Evolutionary conservation across 2,113 vertebrate species (phyloP).

Genomic region (Mastomys natalensis): DNA sequence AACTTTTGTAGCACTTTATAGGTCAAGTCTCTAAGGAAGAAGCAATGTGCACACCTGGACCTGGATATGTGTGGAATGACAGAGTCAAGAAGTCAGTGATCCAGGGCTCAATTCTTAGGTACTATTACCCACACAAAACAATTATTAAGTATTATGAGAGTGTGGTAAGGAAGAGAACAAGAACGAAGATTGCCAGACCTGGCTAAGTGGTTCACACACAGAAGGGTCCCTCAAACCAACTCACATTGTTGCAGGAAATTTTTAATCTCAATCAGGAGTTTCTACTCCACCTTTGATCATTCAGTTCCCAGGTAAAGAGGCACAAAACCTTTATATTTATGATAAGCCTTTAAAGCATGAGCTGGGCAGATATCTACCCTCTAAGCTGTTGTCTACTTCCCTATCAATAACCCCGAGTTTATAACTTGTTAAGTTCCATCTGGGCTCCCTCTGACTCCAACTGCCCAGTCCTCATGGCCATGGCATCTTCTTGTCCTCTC

Average conservation of each 20-base stretch:
- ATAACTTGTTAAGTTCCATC: too few relatives aligned
- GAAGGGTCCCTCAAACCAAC: background rate
- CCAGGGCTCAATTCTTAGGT: background rate
- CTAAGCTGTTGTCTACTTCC: too few relatives aligned
- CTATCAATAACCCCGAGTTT: too few relatives aligned
- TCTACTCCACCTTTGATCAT: too few relatives aligned
- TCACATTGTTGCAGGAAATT: background rate
- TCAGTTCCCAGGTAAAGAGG: too few relatives aligned
- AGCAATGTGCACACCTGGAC: background rate
- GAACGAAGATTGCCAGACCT: background rate
- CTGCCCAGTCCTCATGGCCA: too few relatives aligned
- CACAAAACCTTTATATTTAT: too few relatives aligned
- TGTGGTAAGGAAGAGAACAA: background rate
- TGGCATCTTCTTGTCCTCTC: too few relatives aligned
- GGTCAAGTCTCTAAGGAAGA: conserved; percentile 25
- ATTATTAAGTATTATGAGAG: background rate
- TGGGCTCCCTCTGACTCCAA: too few relatives aligned
- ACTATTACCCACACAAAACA: background rate
- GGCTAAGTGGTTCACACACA: background rate
- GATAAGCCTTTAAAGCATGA: too few relatives aligned
- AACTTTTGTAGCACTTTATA: background rate
- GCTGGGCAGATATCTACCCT: too few relatives aligned
- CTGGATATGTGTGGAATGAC: background rate
- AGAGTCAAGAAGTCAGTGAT: background rate
- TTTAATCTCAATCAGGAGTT: too few relatives aligned